A percentile compares a stretch with the other conserved stretches of the same genome.
These are phyloP conservation scores for Nephila pilipes DNA, from an alignment of 1,140 invertebrate species.

Conservation along the genomic window DNA sequence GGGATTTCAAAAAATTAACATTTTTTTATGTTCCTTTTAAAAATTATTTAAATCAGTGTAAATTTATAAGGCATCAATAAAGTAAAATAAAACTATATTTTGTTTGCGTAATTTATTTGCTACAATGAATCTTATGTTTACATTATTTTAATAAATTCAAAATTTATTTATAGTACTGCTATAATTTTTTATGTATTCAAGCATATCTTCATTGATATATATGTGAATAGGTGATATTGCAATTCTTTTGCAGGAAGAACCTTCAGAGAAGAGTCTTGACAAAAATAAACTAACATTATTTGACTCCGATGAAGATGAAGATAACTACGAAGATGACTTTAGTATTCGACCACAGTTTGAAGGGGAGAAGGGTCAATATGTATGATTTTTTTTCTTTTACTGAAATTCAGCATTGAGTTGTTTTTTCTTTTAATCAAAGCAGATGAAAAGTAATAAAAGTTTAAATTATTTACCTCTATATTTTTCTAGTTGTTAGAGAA, in stretches of 20 bases:
- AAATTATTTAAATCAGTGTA: too few species aligned
- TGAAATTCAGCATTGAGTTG: not conserved
- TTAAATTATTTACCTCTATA: not conserved
- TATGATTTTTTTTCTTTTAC: not conserved
- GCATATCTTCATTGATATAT: not conserved
- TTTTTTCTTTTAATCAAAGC: not conserved
- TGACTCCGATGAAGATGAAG: conserved; percentile 66
- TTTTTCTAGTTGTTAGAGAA: conserved; percentile 53
- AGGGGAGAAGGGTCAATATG: conserved; percentile 23
- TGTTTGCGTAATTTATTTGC: too few species aligned
- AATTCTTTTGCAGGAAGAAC: not conserved
- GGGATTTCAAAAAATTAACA: too few species aligned
- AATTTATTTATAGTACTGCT: too few species aligned
- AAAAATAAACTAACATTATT: conserved; percentile 57
- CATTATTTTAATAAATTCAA: too few species aligned
- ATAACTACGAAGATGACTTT: conserved; percentile 34
- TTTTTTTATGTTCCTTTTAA: too few species aligned
- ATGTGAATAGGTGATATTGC: not conserved
- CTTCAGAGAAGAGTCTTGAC: not conserved
- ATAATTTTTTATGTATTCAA: too few species aligned
- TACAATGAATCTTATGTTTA: too few species aligned
- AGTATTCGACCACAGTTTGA: conserved; percentile 70
- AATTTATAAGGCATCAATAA: too few species aligned
- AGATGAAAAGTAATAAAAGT: too few species aligned
- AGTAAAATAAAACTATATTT: too few species aligned